These are phyloP conservation scores for Triplophysa bombifrons DNA, from an alignment of 2,797 vertebrate species.

Conservation along the genomic window DNA sequence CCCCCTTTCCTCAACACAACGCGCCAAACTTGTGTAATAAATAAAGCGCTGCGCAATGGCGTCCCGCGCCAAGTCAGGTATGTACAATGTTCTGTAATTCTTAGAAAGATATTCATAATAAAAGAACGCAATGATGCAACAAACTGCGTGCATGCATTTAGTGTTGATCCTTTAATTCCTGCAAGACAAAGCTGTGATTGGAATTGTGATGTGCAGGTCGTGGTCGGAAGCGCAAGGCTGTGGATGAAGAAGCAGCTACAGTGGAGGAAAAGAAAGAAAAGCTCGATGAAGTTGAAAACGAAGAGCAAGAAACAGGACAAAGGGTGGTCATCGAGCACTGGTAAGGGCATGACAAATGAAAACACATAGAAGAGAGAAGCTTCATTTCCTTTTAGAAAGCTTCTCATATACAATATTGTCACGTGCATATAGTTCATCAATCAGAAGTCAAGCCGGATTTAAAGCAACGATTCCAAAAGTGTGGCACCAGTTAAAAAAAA, in stretches of 20 bases:
- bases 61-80: constrained; percentile 20
- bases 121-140: no score
- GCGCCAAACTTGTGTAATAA: not conserved
- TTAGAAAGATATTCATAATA: not conserved
- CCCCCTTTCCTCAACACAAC: no score
- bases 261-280: constrained; percentile 23
- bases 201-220: constrained; percentile 16
- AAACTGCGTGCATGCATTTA: not conserved
- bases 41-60: constrained; percentile 9
- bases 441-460: no score
- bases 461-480: no score
- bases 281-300: not conserved
- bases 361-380: not conserved
- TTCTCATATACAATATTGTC: no score
- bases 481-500: no score
- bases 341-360: constrained; percentile 58
- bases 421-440: no score
- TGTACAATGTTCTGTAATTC: not conserved
- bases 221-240: constrained; percentile 37
- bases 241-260: constrained; percentile 1
- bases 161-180: not conserved
- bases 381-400: not conserved
- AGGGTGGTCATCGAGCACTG: constrained; percentile 33
- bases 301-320: constrained; percentile 26
- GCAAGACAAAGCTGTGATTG: no score